Percentiles rank a stretch among this genome's conserved stretches.
These are phyloP conservation scores for Helogale parvula DNA, from an alignment of 2,113 vertebrate species.

Conservation along the genomic window DNA sequence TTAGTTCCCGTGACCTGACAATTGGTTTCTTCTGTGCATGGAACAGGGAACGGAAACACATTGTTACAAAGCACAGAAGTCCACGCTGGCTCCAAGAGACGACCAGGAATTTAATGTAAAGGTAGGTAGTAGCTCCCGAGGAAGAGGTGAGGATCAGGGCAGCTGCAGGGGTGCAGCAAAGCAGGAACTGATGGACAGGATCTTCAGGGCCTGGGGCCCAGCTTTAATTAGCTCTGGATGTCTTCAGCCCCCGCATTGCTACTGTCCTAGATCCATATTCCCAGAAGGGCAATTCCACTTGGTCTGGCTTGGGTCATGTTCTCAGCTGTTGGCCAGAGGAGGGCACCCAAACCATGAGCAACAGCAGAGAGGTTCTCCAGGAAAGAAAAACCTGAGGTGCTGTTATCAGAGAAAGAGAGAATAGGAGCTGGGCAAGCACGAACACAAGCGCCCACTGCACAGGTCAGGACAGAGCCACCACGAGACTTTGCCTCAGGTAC, in stretches of 20 bases:
- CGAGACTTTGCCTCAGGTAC: not conserved
- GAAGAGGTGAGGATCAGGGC: not conserved
- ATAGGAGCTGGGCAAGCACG: not conserved
- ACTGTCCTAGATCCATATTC: not conserved
- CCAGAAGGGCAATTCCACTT: not conserved
- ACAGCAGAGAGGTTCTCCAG: not conserved
- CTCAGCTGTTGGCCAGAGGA: slow-evolving; percentile 64
- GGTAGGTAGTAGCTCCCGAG: not conserved
- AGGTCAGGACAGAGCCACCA: not conserved
- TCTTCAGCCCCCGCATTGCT: not conserved
- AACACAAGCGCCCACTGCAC: not conserved
- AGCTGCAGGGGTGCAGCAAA: not conserved
- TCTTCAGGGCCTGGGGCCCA: not conserved
- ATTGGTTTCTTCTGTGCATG: not conserved
- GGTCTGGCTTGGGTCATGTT: not conserved
- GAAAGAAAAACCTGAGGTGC: not conserved
- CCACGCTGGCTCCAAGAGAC: not conserved
- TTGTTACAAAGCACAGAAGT: not conserved
- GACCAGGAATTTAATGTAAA: not conserved
- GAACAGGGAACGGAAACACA: not conserved
- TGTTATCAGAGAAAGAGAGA: not conserved
- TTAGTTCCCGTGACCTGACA: not conserved
- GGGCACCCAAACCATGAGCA: slow-evolving; percentile 58
- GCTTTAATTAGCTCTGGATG: not conserved
- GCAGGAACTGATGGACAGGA: not conserved